Conservation (phyloP, 2,113 vertebrate species). For the Anolis sagrei region DNA sequence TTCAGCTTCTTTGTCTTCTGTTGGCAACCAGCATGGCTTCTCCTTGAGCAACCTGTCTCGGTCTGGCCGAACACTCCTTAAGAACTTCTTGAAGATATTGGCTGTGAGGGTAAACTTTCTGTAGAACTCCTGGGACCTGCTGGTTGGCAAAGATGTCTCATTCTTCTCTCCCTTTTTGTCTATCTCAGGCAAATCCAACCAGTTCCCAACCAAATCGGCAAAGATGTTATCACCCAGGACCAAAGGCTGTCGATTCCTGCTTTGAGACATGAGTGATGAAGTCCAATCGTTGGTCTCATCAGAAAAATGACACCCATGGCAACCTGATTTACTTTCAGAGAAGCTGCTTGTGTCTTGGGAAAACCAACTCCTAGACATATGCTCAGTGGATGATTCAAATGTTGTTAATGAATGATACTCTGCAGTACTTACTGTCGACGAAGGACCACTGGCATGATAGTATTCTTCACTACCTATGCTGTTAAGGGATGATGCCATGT, state of each 20-base stretch:
- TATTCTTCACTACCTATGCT: fast-evolving
- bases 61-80: conserved; percentile 91
- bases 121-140: conserved; percentile 89
- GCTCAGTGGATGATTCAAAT: background rate
- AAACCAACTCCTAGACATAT: background rate
- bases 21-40: conserved; percentile 88
- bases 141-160: conserved; percentile 71
- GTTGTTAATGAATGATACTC: background rate
- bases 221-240: conserved; percentile 95
- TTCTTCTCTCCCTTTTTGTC: conserved; percentile 80
- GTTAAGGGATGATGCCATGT: conserved; percentile 5
- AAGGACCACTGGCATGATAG: background rate
- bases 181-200: conserved; percentile 93
- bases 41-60: conserved; percentile 92
- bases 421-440: fast-evolving
- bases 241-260: conserved; percentile 92
- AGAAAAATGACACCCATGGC: conserved; percentile 15
- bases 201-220: conserved; percentile 96
- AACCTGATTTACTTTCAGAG: background rate
- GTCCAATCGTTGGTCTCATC: conserved; percentile 92
- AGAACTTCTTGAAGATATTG: conserved; percentile 95
- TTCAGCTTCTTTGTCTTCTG: conserved; percentile 73
- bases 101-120: conserved; percentile 91
- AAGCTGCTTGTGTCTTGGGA: conserved; percentile 71
- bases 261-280: conserved; percentile 90